A percentile compares a stretch with the other conserved stretches of the same genome.
Evolutionary conservation across 1,140 invertebrate species (phyloP).

Genomic region (Centruroides sculpturatus): DNA sequence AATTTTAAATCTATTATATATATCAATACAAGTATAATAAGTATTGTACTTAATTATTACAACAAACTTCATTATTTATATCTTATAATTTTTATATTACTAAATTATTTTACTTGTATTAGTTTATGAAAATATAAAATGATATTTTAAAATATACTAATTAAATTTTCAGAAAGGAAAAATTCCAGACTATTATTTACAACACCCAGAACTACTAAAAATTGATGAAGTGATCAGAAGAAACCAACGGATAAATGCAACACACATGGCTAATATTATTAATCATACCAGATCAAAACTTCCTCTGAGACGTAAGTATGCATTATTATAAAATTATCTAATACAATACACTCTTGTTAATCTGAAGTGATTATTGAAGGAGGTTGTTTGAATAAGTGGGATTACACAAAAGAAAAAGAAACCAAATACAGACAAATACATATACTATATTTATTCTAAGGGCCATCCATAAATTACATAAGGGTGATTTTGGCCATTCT

Average conservation of each 20-base stretch:
- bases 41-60: neutral
- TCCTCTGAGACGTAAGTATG: slow-evolving; percentile 8
- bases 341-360: no score
- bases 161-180: slow-evolving; percentile 34
- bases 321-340: no score
- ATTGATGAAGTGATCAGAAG: slow-evolving; percentile 20
- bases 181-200: slow-evolving; percentile 53
- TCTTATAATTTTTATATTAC: neutral
- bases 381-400: no score
- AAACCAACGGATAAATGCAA: slow-evolving; percentile 20
- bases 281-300: slow-evolving; percentile 16
- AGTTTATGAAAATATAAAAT: neutral
- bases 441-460: no score
- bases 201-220: slow-evolving; percentile 28
- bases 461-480: no score
- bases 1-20: neutral
- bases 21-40: neutral
- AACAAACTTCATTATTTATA: neutral
- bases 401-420: no score
- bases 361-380: no score
- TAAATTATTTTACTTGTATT: neutral
- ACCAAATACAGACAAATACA: no score
- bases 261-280: slow-evolving; percentile 20
- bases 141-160: neutral
- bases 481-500: no score